phyloP scores from a whole-genome alignment of 2,797 vertebrate species.

The Scomberomorus guttatus region DNA sequence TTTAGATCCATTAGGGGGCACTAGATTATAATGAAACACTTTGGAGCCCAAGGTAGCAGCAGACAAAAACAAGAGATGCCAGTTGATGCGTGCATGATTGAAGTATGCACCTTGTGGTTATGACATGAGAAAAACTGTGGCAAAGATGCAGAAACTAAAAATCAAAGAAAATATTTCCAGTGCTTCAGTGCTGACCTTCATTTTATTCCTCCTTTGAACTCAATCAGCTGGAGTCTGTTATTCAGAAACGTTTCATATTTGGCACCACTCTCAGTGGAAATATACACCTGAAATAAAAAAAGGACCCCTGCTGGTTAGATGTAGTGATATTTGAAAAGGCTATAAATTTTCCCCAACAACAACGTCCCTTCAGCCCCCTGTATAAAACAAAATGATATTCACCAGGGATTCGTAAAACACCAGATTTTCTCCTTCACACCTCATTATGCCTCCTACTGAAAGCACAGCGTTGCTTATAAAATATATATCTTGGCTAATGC shows the following conservation, averaged over 20 bases:
- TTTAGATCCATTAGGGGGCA: slow-evolving; percentile 77
- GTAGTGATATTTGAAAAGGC: slow-evolving; percentile 42
- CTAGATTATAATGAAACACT: slow-evolving; percentile 70
- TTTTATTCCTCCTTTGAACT: slow-evolving; percentile 42
- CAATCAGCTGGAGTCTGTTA: slow-evolving; percentile 43
- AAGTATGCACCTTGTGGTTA: slow-evolving; percentile 31
- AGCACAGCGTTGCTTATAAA: slow-evolving; percentile 65
- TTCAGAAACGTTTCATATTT: slow-evolving; percentile 31
- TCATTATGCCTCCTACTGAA: slow-evolving; percentile 69
- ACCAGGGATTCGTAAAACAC: slow-evolving; percentile 62
- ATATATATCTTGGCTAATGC: slow-evolving; percentile 66
- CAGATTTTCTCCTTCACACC: slow-evolving; percentile 75
- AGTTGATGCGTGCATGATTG: slow-evolving; percentile 11
- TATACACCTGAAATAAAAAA: slow-evolving; percentile 33
- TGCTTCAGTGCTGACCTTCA: slow-evolving; percentile 41
- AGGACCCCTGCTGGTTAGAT: slow-evolving; percentile 48
- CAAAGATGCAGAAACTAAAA: slow-evolving; percentile 29
- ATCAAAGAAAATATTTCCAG: slow-evolving; percentile 35
- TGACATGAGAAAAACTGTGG: slow-evolving; percentile 7
- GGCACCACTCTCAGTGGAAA: slow-evolving; percentile 29
- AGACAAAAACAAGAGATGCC: slow-evolving; percentile 18
- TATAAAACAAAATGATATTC: slow-evolving; percentile 57
- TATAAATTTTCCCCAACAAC: slow-evolving; percentile 53
- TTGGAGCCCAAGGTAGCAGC: neutral
- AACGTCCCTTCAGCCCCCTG: slow-evolving; percentile 41